Evolutionary conservation across 1,140 invertebrate species (phyloP).

Genomic region (Cryptotermes secundus): DNA sequence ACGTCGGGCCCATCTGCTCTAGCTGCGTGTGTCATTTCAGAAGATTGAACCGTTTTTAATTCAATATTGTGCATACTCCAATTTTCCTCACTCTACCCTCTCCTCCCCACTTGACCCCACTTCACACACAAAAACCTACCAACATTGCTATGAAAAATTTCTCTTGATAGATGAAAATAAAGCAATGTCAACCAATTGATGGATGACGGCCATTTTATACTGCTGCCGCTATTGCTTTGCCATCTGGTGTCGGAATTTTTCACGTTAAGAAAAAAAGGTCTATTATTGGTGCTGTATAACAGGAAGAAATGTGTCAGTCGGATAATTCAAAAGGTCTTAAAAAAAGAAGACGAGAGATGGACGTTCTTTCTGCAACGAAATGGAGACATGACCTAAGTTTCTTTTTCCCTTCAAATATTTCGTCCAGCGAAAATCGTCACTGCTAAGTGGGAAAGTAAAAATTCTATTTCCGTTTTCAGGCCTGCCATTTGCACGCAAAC

Average conservation of each 20-base stretch:
- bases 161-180: conserved; percentile 10
- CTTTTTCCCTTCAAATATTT: no score
- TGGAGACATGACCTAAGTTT: background rate
- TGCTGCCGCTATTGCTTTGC: background rate
- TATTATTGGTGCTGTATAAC: background rate
- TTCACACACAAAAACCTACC: background rate
- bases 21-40: background rate
- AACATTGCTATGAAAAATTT: conserved; percentile 16
- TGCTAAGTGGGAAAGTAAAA: no score
- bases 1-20: background rate
- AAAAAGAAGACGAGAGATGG: background rate
- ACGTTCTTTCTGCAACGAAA: background rate
- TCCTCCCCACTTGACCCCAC: background rate
- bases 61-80: conserved; percentile 15
- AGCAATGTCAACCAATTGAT: conserved; percentile 11
- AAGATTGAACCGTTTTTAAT: conserved; percentile 16
- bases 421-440: no score
- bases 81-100: background rate
- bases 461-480: no score
- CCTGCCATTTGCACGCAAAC: no score
- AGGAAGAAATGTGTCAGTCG: background rate
- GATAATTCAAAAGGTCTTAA: background rate
- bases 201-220: conserved; percentile 8
- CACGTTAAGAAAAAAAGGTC: background rate
- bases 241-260: background rate